These are phyloP conservation scores for Varanus salvator DNA, from an alignment of 2,113 vertebrate species.

Conservation along the genomic window DNA sequence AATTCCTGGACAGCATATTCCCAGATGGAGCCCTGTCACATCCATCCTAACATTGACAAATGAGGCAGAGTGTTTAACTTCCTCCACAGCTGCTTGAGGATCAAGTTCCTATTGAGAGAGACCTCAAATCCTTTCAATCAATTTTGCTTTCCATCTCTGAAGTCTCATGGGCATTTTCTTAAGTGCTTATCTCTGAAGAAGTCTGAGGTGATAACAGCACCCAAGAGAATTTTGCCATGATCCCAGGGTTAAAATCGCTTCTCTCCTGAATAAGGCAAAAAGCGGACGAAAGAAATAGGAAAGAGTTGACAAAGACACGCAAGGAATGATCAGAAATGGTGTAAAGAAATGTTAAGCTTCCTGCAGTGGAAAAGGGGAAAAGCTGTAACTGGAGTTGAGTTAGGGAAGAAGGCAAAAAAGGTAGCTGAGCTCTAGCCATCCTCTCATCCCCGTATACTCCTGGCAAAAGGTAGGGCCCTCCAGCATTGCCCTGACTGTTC, in stretches of 20 bases:
- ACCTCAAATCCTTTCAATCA: constrained; percentile 34
- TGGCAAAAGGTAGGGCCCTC: not conserved
- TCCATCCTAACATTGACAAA: not conserved
- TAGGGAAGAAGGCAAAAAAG: not conserved
- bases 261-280: not conserved
- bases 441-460: not conserved
- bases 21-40: not conserved
- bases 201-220: constrained; percentile 24
- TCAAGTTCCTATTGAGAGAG: not conserved
- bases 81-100: not conserved
- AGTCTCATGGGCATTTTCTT: constrained; percentile 18
- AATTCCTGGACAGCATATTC: not conserved
- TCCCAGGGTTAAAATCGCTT: constrained; percentile 16
- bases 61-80: constrained; percentile 8
- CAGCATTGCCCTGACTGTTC: not conserved
- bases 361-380: not conserved
- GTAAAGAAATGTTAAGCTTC: not conserved
- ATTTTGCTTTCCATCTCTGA: constrained; percentile 31
- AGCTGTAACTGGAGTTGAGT: not conserved
- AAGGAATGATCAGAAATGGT: not conserved
- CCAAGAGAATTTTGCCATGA: constrained; percentile 19
- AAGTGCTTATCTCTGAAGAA: constrained; percentile 20
- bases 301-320: not conserved
- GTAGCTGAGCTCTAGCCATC: not conserved
- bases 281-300: not conserved